Evolutionary conservation across 2,888 invertebrate genomes (phyloP), one percentile per base, ranked within the genome.

Genomic region (Falcaria lacertinaria): DNA sequence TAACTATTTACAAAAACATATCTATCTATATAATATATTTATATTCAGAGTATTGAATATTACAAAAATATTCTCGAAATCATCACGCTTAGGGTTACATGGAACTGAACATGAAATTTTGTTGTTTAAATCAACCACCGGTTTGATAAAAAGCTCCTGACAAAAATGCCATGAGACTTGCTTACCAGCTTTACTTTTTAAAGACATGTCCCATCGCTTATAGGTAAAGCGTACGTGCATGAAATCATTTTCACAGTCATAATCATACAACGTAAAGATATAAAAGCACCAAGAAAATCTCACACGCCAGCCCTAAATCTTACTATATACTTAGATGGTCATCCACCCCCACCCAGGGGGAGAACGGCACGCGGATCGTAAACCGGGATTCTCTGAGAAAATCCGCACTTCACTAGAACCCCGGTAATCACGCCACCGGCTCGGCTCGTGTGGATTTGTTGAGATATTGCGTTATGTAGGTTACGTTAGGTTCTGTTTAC

Each of bases 391-490:
- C 83, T 70, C 71, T 52, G 74, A 64, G 74, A 76, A 83, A 84
- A 85, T 84, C 84, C 84, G 72, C 81, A 83, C 81, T 80, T 81
- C 83, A 80, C 80, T 76, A 78, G 70, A 72, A 67, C 67, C 74
- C 63, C 76, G 70, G 75, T 85, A 85, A 85, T 85, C 85, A 85
- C 73, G 64, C 62, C 74, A 64, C 52, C 64, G 60, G 62, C 65
- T 64, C 66, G 56, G 56, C 59, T 60, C 63, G 69, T 69, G 69
- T 66, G 70, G 76, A 76, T 77, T 77, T 77, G 74, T 73, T 70
- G 72, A 74, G 65, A 69, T 74, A 71, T 74, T 60, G 44, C 41
- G 38, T 33, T 35, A 34, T 39, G 44, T 45, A 54, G 58, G 54
- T 48, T 48, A 43, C 43, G 42, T 45, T 57, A 54, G 56, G 53